Evolutionary conservation across 2,113 vertebrate genomes (phyloP), one percentile per base, ranked within the genome.

Genomic region (Atrichornis clamosus): DNA sequence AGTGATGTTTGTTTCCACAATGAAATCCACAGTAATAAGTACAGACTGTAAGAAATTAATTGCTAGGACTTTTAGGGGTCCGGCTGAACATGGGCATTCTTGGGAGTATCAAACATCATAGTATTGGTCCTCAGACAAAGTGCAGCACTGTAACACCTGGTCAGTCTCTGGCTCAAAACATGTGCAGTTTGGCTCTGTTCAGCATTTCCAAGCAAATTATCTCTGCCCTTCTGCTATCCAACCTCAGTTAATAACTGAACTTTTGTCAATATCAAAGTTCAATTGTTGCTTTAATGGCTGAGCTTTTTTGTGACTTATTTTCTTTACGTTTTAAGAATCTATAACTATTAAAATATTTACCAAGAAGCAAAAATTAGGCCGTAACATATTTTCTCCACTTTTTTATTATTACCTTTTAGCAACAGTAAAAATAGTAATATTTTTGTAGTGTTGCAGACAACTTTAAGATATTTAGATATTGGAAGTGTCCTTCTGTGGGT

Each of bases 131-230:
- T 84, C 0, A 3, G 22, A 69, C 4, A 87, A 91, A 96, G 75
- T 19, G 1, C 10, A 93, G 13, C 19, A 26, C 16, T 52, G 5
- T 22, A 19, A 50, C 20, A 19, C 2, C 2, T 26, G 27, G 13
- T n/a, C 13, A 23, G 7, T 59, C 27, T 69, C 64, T 13, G 4
- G n/a, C 16, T 11, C 19, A 72, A 85, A 68, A 24, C 20, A 37
- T 5, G 1, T 6, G 2, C 1, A 4, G 4, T n/a, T 73, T 72
- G 42, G 7, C 3, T 64, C 3, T 83, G 46, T 44, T 55, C 2
- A 10, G 3, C 14, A 42, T 59, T 72, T 75, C 18, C 26, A 75
- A 72, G 24, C 3, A 72, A 76, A 68, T 68, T 83, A 10, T 56
- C 20, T 50, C 44, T 77, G 19, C 11, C 8, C 12, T 80, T 89